A percentile compares a stretch with the other conserved stretches of the same genome.
These are phyloP conservation scores for Ganaspis brasiliensis DNA, from an alignment of 2,888 invertebrate genomes.

Conservation along the genomic window DNA sequence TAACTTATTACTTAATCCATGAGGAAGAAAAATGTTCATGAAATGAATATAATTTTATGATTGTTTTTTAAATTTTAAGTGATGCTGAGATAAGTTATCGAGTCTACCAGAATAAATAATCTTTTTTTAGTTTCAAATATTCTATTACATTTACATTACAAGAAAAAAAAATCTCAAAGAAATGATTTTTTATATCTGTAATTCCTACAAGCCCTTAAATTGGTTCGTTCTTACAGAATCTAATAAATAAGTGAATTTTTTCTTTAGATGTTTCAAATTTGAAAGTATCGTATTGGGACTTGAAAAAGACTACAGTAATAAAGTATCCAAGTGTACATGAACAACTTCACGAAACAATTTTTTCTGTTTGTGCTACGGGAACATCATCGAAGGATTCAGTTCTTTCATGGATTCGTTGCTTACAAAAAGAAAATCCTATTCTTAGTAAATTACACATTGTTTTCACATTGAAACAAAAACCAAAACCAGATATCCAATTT, in stretches of 20 bases:
- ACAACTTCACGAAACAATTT: constrained; percentile 94
- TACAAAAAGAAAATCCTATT: constrained; percentile 89
- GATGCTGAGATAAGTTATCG: no score
- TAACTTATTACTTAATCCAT: no score
- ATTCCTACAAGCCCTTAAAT: no score
- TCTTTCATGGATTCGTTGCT: constrained; percentile 93
- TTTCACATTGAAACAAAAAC: constrained; percentile 85
- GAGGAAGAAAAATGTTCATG: no score
- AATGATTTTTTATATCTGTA: no score
- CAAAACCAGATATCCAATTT: constrained; percentile 39
- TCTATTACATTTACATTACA: no score
- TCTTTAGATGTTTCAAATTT: constrained; percentile 88
- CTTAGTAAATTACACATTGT: constrained; percentile 90
- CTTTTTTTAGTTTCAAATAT: no score
- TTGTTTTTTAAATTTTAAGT: no score
- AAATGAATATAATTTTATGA: no score
- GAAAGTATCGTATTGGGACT: constrained; percentile 82
- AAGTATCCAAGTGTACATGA: constrained; percentile 90
- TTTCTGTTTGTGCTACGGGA: constrained; percentile 95
- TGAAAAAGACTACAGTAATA: constrained; percentile 80
- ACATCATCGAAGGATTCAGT: constrained; percentile 94
- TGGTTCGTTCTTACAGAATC: no score
- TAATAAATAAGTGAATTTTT: constrained; percentile 7
- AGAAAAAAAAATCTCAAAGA: no score
- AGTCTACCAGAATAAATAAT: no score